These are phyloP conservation scores for Mantis religiosa DNA, from an alignment of 2,888 invertebrate genomes.

Conservation along the genomic window DNA sequence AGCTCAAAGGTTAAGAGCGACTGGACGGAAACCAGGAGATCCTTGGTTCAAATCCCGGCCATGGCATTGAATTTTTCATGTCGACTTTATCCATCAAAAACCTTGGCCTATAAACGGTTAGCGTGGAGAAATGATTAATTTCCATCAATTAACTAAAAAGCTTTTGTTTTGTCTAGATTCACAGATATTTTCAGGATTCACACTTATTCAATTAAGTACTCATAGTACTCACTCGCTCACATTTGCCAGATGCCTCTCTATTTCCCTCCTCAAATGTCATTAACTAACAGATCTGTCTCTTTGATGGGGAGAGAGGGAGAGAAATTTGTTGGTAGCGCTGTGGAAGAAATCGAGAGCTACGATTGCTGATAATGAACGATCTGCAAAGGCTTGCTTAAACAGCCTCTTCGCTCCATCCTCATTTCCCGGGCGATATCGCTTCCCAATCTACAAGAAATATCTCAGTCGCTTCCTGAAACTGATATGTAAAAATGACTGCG, in stretches of 20 bases:
- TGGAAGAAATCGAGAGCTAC: neutral
- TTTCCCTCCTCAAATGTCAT: neutral
- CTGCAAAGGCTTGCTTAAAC: neutral
- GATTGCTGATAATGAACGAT: neutral
- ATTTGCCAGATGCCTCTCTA: neutral
- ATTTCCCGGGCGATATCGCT: neutral
- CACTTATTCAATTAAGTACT: too few species aligned
- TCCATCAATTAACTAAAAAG: too few species aligned
- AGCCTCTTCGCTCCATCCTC: neutral
- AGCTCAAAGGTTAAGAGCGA: too few species aligned
- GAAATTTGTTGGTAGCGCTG: neutral
- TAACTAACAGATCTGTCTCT: neutral
- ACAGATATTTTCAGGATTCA: too few species aligned
- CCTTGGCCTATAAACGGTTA: too few species aligned
- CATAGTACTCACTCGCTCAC: neutral
- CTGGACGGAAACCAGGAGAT: too few species aligned
- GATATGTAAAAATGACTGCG: neutral
- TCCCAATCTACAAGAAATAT: neutral
- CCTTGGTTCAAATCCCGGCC: too few species aligned
- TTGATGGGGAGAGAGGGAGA: too few species aligned
- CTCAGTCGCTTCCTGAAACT: neutral
- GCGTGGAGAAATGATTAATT: too few species aligned
- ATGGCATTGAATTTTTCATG: too few species aligned
- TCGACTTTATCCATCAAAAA: too few species aligned
- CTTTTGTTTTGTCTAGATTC: too few species aligned